Evolutionary conservation across 2,797 vertebrate species (phyloP).

Genomic region (Cercopithecus neglectus): DNA sequence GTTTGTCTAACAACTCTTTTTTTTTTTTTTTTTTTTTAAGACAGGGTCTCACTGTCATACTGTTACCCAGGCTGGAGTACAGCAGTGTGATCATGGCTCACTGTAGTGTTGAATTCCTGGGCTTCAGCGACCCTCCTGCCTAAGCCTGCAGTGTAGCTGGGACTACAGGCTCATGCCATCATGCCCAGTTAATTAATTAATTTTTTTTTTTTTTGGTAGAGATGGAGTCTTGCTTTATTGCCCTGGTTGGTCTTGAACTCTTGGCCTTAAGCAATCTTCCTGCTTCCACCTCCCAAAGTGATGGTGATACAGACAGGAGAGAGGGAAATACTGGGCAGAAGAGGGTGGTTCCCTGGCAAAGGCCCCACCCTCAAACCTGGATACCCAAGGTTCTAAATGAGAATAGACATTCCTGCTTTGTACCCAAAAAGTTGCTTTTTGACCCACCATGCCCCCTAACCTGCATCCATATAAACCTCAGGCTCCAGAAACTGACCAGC

Average conservation of each 20-base stretch:
- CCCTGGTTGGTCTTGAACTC: background rate
- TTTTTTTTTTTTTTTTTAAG: background rate
- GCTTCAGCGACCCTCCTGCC: background rate
- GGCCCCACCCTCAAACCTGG: background rate
- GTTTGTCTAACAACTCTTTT: background rate
- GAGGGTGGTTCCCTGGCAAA: background rate
- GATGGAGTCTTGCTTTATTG: background rate
- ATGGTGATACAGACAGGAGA: background rate
- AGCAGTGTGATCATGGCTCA: background rate
- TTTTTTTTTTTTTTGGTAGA: background rate
- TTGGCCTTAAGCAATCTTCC: background rate
- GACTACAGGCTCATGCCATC: background rate
- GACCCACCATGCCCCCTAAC: background rate
- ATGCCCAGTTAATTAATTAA: background rate
- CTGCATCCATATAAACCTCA: background rate
- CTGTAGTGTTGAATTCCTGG: background rate
- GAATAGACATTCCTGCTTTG: background rate
- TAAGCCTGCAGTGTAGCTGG: background rate
- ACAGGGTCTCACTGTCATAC: background rate
- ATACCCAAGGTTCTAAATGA: background rate
- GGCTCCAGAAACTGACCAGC: background rate
- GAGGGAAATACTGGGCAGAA: background rate
- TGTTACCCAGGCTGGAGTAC: background rate
- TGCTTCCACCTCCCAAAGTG: background rate
- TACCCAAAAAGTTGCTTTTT: background rate